Base-by-base conservation (phyloP, 2,797 vertebrate species). In the Anabas testudineus region DNA sequence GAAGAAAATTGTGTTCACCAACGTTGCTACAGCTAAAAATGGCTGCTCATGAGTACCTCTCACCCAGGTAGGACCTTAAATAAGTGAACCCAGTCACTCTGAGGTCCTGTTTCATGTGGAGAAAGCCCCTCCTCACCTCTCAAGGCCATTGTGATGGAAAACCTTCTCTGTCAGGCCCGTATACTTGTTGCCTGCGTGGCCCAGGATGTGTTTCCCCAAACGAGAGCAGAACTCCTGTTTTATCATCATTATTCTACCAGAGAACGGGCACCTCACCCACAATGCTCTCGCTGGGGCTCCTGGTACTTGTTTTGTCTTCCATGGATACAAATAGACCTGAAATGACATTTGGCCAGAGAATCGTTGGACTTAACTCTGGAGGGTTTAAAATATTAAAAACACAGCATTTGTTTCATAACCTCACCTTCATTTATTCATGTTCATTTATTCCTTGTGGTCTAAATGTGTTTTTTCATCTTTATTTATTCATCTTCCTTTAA, bases 71-170 rank as follows among this genome's bases (percentile, higher is more conserved):
- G 19, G 28, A 36, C 69, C 57, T 74, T 79, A 76, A 87, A 57
- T 82, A 82, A 90, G 76, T 60, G 66, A 88, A 80, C 71, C 42
- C 5, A 26, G 65, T 87, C 54, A 47, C 16, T 52, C 64, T 67
- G 63, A 80, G 69, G 68, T 32, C 21, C 21, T 32, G n/a, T 13
- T 42, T 48, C 46, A 45, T 60, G 28, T 55, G 14, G 10, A 55
- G 48, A 71, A 0, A n/a, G n/a, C n/a, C n/a, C n/a, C n/a, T n/a
- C n/a, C 43, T 76, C 43, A 28, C 32, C 52, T 56, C 69, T 62
- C 57, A 74, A 76, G 67, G 60, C 85, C 81, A 88, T 87, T 91
- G 83, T 90, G 87, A 89, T 80, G 74, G 74, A 89, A 82, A 92
- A 72, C 64, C 70, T 76, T 68, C 70, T 74, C 69, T 85, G 89